A percentile compares a stretch with the other conserved stretches of the same genome.
These are phyloP conservation scores for Herpetotheres cachinnans DNA, from an alignment of 2,113 vertebrate species.

Conservation along the genomic window DNA sequence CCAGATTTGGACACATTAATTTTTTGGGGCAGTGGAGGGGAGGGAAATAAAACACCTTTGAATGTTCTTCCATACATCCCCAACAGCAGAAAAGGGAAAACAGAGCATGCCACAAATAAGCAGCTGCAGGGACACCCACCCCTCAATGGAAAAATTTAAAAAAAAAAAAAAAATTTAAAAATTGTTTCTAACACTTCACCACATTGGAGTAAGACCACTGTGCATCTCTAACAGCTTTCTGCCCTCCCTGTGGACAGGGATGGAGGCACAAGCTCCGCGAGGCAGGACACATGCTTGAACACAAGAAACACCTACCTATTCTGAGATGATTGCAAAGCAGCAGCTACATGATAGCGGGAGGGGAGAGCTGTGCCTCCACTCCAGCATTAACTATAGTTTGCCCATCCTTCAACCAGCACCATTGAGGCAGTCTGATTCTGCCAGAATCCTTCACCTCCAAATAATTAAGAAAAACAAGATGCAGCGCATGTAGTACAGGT, in stretches of 20 bases:
- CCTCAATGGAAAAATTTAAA: rapidly evolving
- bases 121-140: background rate
- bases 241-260: background rate
- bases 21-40: background rate
- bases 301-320: background rate
- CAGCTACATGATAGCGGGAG: rapidly evolving
- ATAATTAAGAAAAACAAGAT: background rate
- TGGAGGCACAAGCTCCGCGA: background rate
- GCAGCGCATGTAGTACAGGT: rapidly evolving
- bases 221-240: background rate
- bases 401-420: background rate
- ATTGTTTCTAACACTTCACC: background rate
- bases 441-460: background rate
- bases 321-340: background rate
- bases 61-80: background rate
- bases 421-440: background rate
- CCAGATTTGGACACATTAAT: background rate
- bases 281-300: background rate
- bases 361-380: background rate
- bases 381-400: background rate
- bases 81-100: background rate
- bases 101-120: background rate
- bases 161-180: background rate
- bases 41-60: background rate
- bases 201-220: background rate